Evolutionary conservation across 2,888 invertebrate genomes (phyloP).

Genomic region (Calameuta pallipes): DNA sequence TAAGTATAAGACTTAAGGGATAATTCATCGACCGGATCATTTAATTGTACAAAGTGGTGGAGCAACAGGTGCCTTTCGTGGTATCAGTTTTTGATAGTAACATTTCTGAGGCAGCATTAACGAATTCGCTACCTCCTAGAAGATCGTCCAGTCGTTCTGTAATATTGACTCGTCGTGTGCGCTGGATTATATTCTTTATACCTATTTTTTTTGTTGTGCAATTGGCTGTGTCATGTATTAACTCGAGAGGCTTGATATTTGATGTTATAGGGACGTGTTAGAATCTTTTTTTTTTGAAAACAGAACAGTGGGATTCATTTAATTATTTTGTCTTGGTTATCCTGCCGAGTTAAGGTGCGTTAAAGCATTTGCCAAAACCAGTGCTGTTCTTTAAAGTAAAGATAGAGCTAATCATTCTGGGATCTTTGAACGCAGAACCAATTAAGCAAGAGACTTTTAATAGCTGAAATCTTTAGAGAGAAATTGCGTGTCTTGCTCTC

Average conservation of each 20-base stretch:
- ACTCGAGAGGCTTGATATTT: neutral
- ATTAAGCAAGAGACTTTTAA: neutral
- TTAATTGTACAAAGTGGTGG: neutral
- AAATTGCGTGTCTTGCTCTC: neutral
- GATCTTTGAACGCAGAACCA: neutral
- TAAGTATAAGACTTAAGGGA: neutral
- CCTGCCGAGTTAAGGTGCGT: neutral
- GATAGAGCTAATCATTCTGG: neutral
- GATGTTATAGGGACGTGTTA: neutral
- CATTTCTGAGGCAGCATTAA: neutral
- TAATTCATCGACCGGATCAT: neutral
- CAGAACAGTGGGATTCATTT: neutral
- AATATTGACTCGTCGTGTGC: neutral
- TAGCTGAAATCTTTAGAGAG: neutral
- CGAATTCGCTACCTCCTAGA: neutral
- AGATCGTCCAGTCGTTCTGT: neutral
- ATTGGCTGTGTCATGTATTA: neutral
- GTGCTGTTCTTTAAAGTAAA: slow-evolving; percentile 7
- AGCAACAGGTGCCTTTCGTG: neutral
- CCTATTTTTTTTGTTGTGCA: neutral
- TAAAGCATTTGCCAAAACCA: slow-evolving; percentile 2
- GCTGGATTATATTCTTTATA: neutral
- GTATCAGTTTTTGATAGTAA: neutral
- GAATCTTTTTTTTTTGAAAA: neutral
- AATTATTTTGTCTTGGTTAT: neutral